Base-by-base conservation (phyloP, 1,140 invertebrate genomes). In the Onthophagus taurus region DNA sequence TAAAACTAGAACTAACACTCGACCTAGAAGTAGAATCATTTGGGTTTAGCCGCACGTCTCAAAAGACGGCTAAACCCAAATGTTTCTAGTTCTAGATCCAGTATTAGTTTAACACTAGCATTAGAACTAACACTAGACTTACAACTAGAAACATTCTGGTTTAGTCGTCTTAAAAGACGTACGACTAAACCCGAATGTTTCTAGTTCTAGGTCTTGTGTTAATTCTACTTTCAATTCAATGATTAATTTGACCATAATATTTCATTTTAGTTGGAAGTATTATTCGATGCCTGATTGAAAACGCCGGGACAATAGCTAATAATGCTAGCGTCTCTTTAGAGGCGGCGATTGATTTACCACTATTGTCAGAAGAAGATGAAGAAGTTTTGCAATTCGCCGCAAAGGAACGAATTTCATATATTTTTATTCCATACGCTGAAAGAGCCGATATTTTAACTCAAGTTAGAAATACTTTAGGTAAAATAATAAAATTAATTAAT, bases 291-390 rank as follows among this genome's bases (percentile, higher is more conserved):
- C 68, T 69, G 33, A 66, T 75, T 11, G 65, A 70, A 45, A 63
- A 64, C 50, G 70, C 68, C 11, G 72, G 71, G 4, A 49, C 55
- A n/a, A 49, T 47, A 24, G 11, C 23, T 13, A 67, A 65, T 4
- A 58, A 59, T 23, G 66, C 66, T 37, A 64, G 68, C 43, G 83
- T 89, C 2, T 88, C 85, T 59, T 68, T 91, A 19, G 85, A 85
- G 8, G 76, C 81, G 4, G 68, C 77, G 14, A 77, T 89, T 2
- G 80, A 89, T 59, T 70, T 90, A 53, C 85, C 85, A 0, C 79
- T 81, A 39, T 82, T 87, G 8, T 83, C 84, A 0, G 81, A 86
- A 44, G 84, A 82, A 61, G 87, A 92, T 56, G 80, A 76, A 55
- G 49, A 72, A 36, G 83, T 86, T 63, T 70, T 91, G 7, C 61